phyloP scores from a whole-genome alignment of 2,113 vertebrate genomes.

The Macaca fascicularis region T2T-MFA8v1.1 NC_088379.1:134249501-134250000 shows the following conservation, averaged over 20 bases:
- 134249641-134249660: background rate
- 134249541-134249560: background rate
- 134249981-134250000: background rate
- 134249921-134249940: background rate
- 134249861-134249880: constrained; percentile 17
- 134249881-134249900: background rate
- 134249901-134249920: background rate
- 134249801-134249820: background rate
- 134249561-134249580: background rate
- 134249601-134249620: background rate
- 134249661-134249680: background rate
- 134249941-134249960: background rate
- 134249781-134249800: background rate
- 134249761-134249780: background rate
- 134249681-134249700: background rate
- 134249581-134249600: background rate
- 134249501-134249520: background rate
- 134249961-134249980: background rate
- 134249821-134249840: background rate
- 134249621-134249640: background rate
- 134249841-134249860: background rate
- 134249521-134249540: background rate
- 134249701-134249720: background rate
- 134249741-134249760: background rate
- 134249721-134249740: background rate